Percentiles rank a stretch among this genome's conserved stretches.
Evolutionary conservation across 2,113 vertebrate species (phyloP).

Genomic region (Lepus americanus): DNA sequence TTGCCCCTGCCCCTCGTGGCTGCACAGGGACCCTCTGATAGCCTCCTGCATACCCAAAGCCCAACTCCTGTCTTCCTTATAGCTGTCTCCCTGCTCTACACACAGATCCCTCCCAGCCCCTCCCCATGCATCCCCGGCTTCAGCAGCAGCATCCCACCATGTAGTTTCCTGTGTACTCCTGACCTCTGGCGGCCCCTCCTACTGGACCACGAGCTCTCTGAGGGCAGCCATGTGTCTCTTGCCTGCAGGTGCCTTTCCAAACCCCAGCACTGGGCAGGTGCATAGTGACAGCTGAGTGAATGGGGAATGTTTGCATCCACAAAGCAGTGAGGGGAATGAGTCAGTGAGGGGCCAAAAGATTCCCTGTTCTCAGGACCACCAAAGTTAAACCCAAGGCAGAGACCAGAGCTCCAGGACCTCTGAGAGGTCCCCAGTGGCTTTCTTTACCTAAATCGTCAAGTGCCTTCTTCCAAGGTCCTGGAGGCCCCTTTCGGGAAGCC

Average conservation of each 20-base stretch:
- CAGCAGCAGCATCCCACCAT: no score
- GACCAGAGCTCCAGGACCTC: background rate
- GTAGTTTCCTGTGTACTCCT: fast-evolving
- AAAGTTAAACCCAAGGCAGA: background rate
- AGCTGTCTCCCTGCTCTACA: background rate
- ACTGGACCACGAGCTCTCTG: background rate
- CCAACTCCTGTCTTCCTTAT: background rate
- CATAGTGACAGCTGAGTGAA: background rate
- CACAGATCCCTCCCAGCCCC: background rate
- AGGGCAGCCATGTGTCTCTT: background rate
- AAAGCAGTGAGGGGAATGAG: background rate
- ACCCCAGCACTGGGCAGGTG: background rate
- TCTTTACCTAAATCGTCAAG: no score
- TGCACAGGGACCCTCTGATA: background rate
- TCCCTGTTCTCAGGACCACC: background rate
- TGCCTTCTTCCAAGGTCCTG: no score
- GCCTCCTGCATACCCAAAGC: background rate
- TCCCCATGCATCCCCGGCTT: background rate
- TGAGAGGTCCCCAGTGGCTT: background rate
- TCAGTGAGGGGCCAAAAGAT: background rate
- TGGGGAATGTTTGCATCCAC: background rate
- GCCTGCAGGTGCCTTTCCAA: background rate
- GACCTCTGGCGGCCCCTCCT: background rate
- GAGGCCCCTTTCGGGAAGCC: background rate
- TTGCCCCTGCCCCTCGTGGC: background rate